Evolutionary conservation across 2,888 invertebrate genomes (phyloP).

Genomic region (Xylophagus ater): DNA sequence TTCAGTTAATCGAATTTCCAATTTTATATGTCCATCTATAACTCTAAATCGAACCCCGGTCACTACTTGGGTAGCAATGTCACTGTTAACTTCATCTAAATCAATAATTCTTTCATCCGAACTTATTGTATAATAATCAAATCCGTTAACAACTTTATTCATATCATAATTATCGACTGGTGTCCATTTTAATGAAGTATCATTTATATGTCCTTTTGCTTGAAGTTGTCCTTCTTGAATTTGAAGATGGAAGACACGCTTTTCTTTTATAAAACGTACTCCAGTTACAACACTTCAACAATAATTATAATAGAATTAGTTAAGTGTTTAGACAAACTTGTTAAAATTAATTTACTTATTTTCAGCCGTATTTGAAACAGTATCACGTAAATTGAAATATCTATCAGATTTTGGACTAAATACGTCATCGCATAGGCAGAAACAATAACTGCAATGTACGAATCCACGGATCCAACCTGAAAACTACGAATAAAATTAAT

Average conservation of each 20-base stretch:
- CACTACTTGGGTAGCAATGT: slow-evolving; percentile 43
- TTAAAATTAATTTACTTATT: slow-evolving; percentile 43
- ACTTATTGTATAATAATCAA: slow-evolving; percentile 58
- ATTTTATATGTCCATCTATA: slow-evolving; percentile 66
- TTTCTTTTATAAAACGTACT: slow-evolving; percentile 53
- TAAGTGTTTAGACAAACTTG: not conserved
- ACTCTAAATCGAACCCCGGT: slow-evolving; percentile 60
- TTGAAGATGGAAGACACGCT: slow-evolving; percentile 62
- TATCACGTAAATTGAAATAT: slow-evolving; percentile 58
- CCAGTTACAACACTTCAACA: slow-evolving; percentile 59
- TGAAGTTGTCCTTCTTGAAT: slow-evolving; percentile 55
- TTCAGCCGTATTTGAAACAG: slow-evolving; percentile 42
- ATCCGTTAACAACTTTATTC: slow-evolving; percentile 42
- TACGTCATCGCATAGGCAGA: not conserved
- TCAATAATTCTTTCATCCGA: slow-evolving; percentile 62
- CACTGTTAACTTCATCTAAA: slow-evolving; percentile 57
- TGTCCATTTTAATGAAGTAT: slow-evolving; percentile 48
- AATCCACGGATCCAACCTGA: too few relatives aligned
- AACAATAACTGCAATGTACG: not conserved
- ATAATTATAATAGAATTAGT: not conserved
- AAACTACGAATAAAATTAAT: not conserved
- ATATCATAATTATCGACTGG: slow-evolving; percentile 47
- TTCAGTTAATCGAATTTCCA: slow-evolving; percentile 61
- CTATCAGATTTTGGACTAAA: slow-evolving; percentile 41
- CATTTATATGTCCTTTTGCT: slow-evolving; percentile 48